Evolutionary conservation across 2,113 vertebrate genomes (phyloP), one percentile per base, ranked within the genome.

Genomic region (Cyanoderma ruficeps): DNA sequence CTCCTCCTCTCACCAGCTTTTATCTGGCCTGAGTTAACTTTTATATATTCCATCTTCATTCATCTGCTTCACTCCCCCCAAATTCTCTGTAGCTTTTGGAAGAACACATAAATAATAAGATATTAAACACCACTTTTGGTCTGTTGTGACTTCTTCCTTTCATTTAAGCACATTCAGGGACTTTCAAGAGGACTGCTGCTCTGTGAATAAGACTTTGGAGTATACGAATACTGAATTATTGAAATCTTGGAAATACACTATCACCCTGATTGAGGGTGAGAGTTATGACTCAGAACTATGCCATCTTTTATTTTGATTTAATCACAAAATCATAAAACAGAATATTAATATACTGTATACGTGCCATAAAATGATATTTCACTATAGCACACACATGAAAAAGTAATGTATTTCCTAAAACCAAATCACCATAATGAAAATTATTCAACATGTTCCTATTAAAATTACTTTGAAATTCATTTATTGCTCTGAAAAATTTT

Each of bases 221-320:
- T 61, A 19, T 72, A 81, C 69, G 71, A 57, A 86, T 22, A 56
- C 20, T 92, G 50, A 96, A 95, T 88, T 93, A 97, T 57, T 83
- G 50, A 95, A 91, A 80, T 39, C 49, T 76, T 93, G 50, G n/a
- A 95, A 89, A 44, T 60, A 87, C 13, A 63, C 52, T 42, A 87
- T 30, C 33, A 77, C 20, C 67, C 56, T 55, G 64, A 74, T 55
- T 70, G 60, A 87, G 25, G 14, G 50, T 74, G 64, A 57, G 18
- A 70, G 42, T 30, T 84, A 42, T 63, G 46, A 89, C 37, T 87
- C 92, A 93, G 33, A 89, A 71, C 35, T 47, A 50, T 71, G 23
- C 20, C 18, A 46, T 86, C 49, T 85, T 93, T 90, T 68, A 87
- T 75, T 93, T 86, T 83, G 6, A 70, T 86, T 64, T 49, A 47